Evolutionary conservation across 2,888 invertebrate genomes (phyloP), one percentile per base, ranked within the genome.

Genomic region (Odontocolon sp.): DNA sequence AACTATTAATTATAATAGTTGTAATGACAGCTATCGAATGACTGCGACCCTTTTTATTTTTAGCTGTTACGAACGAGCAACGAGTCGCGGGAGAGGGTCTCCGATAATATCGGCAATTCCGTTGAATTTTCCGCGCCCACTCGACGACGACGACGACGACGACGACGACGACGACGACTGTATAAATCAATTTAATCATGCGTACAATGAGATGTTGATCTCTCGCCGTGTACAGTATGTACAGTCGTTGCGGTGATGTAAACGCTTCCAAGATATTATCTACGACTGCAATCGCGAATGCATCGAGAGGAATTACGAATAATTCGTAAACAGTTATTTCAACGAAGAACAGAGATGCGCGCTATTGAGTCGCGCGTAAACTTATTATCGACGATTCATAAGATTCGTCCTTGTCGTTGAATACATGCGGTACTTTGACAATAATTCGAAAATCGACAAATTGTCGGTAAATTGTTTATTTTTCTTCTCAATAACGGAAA

Each of bases 121-220:
- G 26, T 40, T 45, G 59, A 21, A 59, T 63, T 74, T 33, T 50
- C 40, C 16, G 31, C 64, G n/a, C 28, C 2, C 56, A 21, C 23
- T 9, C 21, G 36, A 64, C 8, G 18, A 50, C 36, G 33, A 0
- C 14, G 63, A 21, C 47, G 31, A 16, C 54, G 26, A 38, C 64
- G 6, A 50, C 71, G 59, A 52, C 76, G 59, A 71, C 61, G 50
- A 21, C 76, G 74, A 56, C 33, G 63, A 52, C 52, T 26, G 66
- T 80, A 84, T 86, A 86, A 86, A 86, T 86, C 86, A 86, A 85
- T 83, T 85, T 85, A 86, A 86, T 85, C 86, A 84, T 81, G 84
- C 84, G 80, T 83, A 85, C 78, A 76, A 67, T 78, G 45, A 61
- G 80, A 79, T 79, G 42, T 36, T 68, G 26, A 79, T 79, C 79